Percentiles rank a stretch among this genome's conserved stretches.
phyloP scores from a whole-genome alignment of 2,797 vertebrate genomes.

The Tenualosa ilisha region DNA sequence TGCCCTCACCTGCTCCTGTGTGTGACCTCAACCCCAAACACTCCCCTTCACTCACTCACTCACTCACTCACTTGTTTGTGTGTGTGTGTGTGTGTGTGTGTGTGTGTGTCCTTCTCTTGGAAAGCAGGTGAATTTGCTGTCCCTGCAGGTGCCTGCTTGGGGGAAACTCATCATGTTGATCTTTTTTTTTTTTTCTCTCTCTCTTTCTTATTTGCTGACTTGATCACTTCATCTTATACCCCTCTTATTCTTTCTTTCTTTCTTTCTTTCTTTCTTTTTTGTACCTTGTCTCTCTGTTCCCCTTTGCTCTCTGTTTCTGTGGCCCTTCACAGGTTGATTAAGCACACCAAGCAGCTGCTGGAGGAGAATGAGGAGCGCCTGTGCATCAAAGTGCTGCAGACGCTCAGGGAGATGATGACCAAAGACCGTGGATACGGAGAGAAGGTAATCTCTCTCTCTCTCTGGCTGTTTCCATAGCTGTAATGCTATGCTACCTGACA shows the following conservation, averaged over 20 bases:
- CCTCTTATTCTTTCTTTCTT: no score
- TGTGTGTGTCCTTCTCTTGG: background rate
- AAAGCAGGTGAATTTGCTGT: background rate
- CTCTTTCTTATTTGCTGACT: background rate
- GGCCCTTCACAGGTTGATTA: conserved; percentile 83
- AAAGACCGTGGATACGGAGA: conserved; percentile 96
- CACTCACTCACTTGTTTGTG: no score
- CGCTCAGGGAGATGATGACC: conserved; percentile 98
- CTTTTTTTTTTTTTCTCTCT: no score
- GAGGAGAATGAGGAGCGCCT: conserved; percentile 98
- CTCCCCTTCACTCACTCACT: background rate
- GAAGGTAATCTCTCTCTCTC: conserved; percentile 78
- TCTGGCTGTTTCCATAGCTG: background rate
- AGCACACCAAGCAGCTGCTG: conserved; percentile 95
- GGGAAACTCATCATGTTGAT: no score
- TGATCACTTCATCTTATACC: background rate
- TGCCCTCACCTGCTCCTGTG: background rate
- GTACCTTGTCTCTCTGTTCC: no score
- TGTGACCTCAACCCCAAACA: no score
- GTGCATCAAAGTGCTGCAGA: conserved; percentile 98
- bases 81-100: no score
- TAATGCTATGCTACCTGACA: background rate
- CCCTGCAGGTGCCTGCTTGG: background rate
- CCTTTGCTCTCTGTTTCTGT: background rate
- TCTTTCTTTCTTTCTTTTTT: no score